Conservation (phyloP, 2,113 vertebrate species). For the Crotophaga sulcirostris region DNA sequence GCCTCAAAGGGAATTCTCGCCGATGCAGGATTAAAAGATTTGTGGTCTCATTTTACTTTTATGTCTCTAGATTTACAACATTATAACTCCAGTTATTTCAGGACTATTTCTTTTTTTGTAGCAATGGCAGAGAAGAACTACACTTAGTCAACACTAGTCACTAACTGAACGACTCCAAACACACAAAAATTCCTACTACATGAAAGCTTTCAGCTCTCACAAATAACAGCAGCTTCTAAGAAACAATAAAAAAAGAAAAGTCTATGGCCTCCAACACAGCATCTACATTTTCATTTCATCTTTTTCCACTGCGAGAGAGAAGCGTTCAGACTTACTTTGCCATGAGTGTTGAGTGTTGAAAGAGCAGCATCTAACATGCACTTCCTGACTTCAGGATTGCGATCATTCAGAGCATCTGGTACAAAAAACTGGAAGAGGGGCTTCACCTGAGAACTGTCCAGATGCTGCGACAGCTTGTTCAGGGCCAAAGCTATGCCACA, state of each 20-base stretch:
- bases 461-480: constrained; percentile 91
- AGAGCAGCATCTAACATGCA: constrained; percentile 97
- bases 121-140: background rate
- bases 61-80: background rate
- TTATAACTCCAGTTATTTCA: background rate
- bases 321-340: constrained; percentile 82
- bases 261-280: background rate
- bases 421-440: constrained; percentile 97
- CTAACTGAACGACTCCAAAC: background rate
- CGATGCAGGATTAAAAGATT: background rate
- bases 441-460: constrained; percentile 91
- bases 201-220: background rate
- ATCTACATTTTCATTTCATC: background rate
- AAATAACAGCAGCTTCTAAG: background rate
- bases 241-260: background rate
- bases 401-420: constrained; percentile 95
- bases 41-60: background rate
- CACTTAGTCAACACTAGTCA: background rate
- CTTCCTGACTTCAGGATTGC: constrained; percentile 90
- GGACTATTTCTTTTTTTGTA: background rate
- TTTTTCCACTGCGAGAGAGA: background rate
- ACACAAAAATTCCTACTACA: background rate
- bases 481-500: constrained; percentile 94
- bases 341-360: constrained; percentile 92
- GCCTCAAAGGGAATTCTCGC: background rate